phyloP scores from a whole-genome alignment of 2,797 vertebrate species.

The Silurus lanzhouensis region DNA sequence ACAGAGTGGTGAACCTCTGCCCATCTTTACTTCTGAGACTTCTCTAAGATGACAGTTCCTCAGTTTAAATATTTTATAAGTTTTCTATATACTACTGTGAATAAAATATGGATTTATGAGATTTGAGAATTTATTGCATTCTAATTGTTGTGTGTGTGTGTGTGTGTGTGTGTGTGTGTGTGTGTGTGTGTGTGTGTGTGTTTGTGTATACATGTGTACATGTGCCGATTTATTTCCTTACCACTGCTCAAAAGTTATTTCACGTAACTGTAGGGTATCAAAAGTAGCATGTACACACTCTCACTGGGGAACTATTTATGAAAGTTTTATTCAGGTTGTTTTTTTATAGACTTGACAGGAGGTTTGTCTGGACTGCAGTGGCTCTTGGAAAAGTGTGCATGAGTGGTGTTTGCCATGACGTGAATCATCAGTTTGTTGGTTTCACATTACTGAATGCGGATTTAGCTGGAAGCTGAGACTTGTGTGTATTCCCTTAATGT shows the following conservation, averaged over 20 bases:
- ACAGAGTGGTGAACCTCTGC: too few relatives aligned
- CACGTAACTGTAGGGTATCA: slow-evolving; percentile 26
- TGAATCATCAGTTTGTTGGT: slow-evolving; percentile 40
- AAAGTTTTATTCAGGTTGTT: slow-evolving; percentile 19
- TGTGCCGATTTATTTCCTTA: slow-evolving; percentile 10
- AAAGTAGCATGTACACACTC: slow-evolving; percentile 19
- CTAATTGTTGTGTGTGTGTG: neutral
- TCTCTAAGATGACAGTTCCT: too few relatives aligned
- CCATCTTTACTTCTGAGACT: too few relatives aligned
- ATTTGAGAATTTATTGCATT: too few relatives aligned
- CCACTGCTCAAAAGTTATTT: slow-evolving; percentile 1
- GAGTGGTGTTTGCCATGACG: slow-evolving; percentile 27
- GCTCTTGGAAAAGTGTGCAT: slow-evolving; percentile 27
- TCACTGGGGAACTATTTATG: slow-evolving; percentile 10
- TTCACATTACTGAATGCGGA: slow-evolving; percentile 24
- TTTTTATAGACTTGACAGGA: slow-evolving; percentile 38
- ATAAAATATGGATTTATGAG: too few relatives aligned
- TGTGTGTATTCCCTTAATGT: slow-evolving; percentile 36
- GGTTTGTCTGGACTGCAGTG: slow-evolving; percentile 32
- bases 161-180: neutral
- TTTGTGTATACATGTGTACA: too few relatives aligned
- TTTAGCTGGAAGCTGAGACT: slow-evolving; percentile 23
- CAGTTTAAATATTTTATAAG: too few relatives aligned
- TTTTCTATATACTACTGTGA: too few relatives aligned
- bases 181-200: neutral